Evolutionary conservation across 2,888 invertebrate genomes (phyloP).

Genomic region (Drosophila borealis): DNA sequence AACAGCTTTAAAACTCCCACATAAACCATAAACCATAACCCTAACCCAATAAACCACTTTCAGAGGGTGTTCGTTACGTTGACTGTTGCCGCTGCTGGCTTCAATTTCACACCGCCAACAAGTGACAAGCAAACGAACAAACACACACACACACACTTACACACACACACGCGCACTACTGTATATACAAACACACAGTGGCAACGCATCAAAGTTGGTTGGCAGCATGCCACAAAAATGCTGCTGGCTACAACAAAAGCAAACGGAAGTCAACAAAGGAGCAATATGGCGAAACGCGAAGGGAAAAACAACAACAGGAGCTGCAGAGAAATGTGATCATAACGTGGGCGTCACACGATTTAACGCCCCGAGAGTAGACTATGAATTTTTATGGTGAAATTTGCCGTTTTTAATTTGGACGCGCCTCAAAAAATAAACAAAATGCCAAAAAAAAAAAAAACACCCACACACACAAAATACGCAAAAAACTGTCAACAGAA

Average conservation of each 20-base stretch:
- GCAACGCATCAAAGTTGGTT: constrained; percentile 71
- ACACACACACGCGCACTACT: constrained; percentile 4
- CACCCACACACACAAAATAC: constrained; percentile 17
- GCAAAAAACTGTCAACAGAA: constrained; percentile 28
- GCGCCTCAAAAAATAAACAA: constrained; percentile 15
- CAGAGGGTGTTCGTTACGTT: constrained; percentile 42
- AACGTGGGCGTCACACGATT: constrained; percentile 44
- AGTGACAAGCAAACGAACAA: constrained; percentile 66
- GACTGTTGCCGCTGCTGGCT: constrained; percentile 54
- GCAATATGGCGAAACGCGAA: constrained; percentile 40
- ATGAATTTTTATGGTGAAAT: constrained; percentile 67
- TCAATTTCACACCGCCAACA: constrained; percentile 75
- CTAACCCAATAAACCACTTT: constrained; percentile 73
- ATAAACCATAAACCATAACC: constrained; percentile 46
- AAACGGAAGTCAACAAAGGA: constrained; percentile 55
- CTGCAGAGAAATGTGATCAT: constrained; percentile 44
- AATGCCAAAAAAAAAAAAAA: constrained; percentile 9
- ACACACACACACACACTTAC: constrained; percentile 26
- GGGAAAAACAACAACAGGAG: constrained; percentile 22
- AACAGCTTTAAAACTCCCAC: constrained; percentile 20
- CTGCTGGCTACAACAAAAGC: constrained; percentile 40
- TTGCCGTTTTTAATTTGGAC: constrained; percentile 62
- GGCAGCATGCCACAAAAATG: constrained; percentile 74
- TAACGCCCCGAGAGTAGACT: constrained; percentile 56
- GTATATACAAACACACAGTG: constrained; percentile 21